These are phyloP conservation scores for Dicaeum eximium DNA, from an alignment of 2,113 vertebrate genomes.

Conservation along the genomic window DNA sequence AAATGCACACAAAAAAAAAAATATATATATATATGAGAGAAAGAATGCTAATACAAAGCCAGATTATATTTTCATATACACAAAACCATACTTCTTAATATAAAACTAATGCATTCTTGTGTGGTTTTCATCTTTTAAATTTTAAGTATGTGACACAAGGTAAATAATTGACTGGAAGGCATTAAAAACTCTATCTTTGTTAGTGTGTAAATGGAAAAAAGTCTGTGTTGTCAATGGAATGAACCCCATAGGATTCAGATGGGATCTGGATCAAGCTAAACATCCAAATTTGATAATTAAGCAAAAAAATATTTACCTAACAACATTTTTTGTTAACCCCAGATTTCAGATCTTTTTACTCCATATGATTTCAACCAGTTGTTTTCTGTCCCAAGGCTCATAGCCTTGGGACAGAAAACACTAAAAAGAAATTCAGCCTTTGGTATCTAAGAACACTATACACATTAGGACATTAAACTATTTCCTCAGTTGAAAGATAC, in stretches of 20 bases:
- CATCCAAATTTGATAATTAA: not conserved
- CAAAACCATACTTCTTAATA: not conserved
- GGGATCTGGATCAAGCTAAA: not conserved
- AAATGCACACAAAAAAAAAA: not conserved
- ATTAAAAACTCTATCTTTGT: not conserved
- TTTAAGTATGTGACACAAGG: not conserved
- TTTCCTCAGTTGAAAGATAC: conserved; percentile 37
- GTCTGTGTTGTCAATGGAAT: not conserved
- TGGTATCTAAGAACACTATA: conserved; percentile 5
- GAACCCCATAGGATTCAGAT: not conserved
- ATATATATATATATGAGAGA: not conserved
- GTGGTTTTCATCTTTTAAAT: not conserved
- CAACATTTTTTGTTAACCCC: conserved; percentile 4
- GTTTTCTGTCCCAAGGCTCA: no score
- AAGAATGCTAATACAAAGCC: conserved; percentile 2
- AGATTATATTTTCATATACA: not conserved
- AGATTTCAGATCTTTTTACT: conserved; percentile 11
- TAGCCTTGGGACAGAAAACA: not conserved
- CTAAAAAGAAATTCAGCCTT: not conserved
- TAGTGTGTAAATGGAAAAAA: not conserved
- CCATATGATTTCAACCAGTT: conserved; percentile 15
- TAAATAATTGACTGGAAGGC: conserved; percentile 11
- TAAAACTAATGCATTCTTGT: not conserved
- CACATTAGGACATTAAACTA: not conserved
- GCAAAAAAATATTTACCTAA: conserved; percentile 24